These are phyloP conservation scores for Psilanteris sp. DNA, from an alignment of 1,140 invertebrate species.

Conservation along the genomic window DNA sequence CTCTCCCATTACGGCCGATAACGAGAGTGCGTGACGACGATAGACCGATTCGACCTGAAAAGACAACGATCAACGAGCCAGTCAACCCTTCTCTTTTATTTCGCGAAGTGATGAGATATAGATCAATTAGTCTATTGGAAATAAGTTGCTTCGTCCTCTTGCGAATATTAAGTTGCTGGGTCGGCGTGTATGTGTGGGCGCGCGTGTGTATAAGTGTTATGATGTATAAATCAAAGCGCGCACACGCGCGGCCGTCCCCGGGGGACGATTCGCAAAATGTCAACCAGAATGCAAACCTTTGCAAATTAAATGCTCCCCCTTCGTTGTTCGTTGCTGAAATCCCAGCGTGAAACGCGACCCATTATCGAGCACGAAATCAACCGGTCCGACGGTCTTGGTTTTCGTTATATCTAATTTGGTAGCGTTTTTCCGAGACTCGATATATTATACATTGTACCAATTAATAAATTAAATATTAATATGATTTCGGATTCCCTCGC, in stretches of 20 bases:
- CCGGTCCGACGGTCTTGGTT: too few species aligned
- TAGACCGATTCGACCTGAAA: background rate
- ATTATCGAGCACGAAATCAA: constrained; percentile 14
- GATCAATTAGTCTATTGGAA: constrained; percentile 24
- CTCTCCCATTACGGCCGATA: constrained; percentile 33
- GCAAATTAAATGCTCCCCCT: constrained; percentile 71
- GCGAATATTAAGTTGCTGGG: background rate
- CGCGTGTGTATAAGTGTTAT: background rate
- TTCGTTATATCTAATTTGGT: too few species aligned
- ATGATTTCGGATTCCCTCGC: constrained; percentile 65
- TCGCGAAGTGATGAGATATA: constrained; percentile 14
- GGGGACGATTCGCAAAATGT: constrained; percentile 73
- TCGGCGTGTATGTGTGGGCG: background rate
- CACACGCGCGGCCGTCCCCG: constrained; percentile 44
- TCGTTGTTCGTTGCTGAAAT: constrained; percentile 1
- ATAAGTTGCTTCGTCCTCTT: constrained; percentile 3
- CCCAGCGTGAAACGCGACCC: constrained; percentile 5
- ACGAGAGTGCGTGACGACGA: constrained; percentile 38
- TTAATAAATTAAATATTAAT: too few species aligned
- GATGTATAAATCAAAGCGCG: too few species aligned
- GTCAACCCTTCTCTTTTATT: constrained; percentile 12
- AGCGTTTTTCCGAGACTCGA: too few species aligned
- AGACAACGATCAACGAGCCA: constrained; percentile 20
- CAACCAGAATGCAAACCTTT: constrained; percentile 68
- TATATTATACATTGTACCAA: too few species aligned